Evolutionary conservation across 2,888 invertebrate genomes (phyloP), one percentile per base, ranked within the genome.

Genomic region (Rutpela maculata): DNA sequence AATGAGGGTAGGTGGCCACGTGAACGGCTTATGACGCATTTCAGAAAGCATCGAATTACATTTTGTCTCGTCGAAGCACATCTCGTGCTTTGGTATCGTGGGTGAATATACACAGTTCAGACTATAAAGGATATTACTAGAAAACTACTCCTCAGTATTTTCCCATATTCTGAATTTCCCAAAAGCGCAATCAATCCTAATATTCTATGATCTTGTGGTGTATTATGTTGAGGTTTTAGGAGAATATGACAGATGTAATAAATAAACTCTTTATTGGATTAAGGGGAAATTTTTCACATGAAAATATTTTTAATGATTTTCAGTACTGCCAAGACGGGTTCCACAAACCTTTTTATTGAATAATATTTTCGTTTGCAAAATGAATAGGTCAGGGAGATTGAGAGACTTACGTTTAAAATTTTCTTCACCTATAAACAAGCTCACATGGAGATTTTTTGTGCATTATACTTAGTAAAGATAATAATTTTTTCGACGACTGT

Each of bases 171-270:
- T 60, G 80, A 82, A 84, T 85, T 85, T 85, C 85, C 85, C 85
- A 80, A 78, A 83, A 81, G 85, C 82, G 76, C 85, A 77, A 85
- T 85, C 85, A 84, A 84, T 85, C 83, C 82, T 81, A 80, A 83
- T 82, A 83, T 79, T 74, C 73, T 65, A 69, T 65, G 76, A 77
- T 68, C 74, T 74, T 67, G 66, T 71, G 31, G 66, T 69, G 55
- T 67, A 76, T 76, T 76, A 75, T 75, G 69, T 69, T 71, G 75
- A 67, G 59, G 75, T 66, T 71, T 71, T 66, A 57, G 75, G 38
- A 50, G 66, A 43, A 43, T 76, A 59, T 19, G 75, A 50, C 71
- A 60, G 26, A 26, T 15, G 69, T 71, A 15, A 71, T 76, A 76
- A 71, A 76, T 76, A 71, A 71, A 66, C 50, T 43, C 63, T 43